Base-by-base conservation (phyloP, 2,113 vertebrate species). In the Pteropus alecto region DNA sequence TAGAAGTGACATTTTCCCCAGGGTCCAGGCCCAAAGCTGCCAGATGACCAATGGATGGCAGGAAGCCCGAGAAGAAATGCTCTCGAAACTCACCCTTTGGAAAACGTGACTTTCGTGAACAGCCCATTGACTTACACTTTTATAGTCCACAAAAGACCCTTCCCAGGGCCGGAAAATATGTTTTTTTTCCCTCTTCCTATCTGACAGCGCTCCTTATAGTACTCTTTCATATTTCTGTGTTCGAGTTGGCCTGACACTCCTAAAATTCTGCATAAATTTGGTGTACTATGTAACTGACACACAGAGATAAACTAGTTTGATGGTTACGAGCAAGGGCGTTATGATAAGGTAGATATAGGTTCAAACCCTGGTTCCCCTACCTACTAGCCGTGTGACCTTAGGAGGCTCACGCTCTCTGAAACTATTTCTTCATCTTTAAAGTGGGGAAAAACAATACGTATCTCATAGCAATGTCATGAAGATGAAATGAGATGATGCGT, bases 71-170 rank as follows among this genome's bases (percentile, higher is more conserved):
- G 21, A 94, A 94, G 63, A 82, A 87, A 87, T 12, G 7, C 14
- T 81, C 48, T 30, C n/a, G 41, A 94, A 90, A 85, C 85, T 90
- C 10, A 94, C 38, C 7, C 65, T 81, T 97, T 4, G 82, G 19
- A 88, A 94, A 95, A 88, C 19, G 77, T 16, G 22, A 41, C 38
- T 70, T 93, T 81, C 67, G 76, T 76, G 46, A 68, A 46, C n/a
- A 74, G 19, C 7, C 16, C 58, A 85, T 35, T 77, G 54, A 51
- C 22, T 60, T 67, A 77, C 13, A 95, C 7, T 85, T 93, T 67
- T 60, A 48, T 73, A 93, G 22, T 38, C 26, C 74, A 89, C 60
- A 95, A 95, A 88, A 63, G 28, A 76, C 15, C 4, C 41, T 74
- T 87, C 56, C n/a, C 13, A 56, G 15, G 18, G 56, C 8, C 81